Conservation (phyloP, 2,797 vertebrate genomes). For the Eulemur mongoz region DNA sequence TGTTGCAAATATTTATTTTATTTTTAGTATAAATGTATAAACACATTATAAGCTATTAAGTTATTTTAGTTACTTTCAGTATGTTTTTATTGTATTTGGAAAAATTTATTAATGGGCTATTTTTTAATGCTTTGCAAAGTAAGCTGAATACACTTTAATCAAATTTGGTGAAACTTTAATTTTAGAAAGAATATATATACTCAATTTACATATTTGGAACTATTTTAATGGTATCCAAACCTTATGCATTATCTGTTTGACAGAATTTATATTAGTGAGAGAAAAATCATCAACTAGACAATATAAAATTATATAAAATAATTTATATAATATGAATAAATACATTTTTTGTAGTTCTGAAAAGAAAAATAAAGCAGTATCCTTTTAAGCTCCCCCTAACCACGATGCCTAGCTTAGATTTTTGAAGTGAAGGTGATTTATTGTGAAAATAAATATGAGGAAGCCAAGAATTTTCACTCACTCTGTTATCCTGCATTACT, state of each 20-base stretch:
- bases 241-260: neutral
- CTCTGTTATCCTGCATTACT: neutral
- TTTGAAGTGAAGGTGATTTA: constrained; percentile 30
- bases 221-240: neutral
- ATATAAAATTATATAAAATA: neutral
- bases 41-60: neutral
- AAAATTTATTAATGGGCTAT: neutral
- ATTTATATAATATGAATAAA: neutral
- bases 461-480: constrained; percentile 16
- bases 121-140: neutral
- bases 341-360: neutral
- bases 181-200: neutral
- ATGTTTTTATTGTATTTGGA: neutral
- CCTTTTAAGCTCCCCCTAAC: neutral
- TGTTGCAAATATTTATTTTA: neutral
- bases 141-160: neutral
- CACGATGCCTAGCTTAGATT: neutral
- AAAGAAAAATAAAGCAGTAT: neutral
- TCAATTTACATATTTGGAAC: neutral
- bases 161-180: constrained; percentile 14
- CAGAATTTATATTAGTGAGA: neutral
- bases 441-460: neutral
- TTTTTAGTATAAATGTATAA: neutral
- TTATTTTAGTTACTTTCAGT: constrained; percentile 1
- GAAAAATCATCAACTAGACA: neutral